Conservation (phyloP, 2,113 vertebrate genomes). For the Poeciliopsis retropinna region DNA sequence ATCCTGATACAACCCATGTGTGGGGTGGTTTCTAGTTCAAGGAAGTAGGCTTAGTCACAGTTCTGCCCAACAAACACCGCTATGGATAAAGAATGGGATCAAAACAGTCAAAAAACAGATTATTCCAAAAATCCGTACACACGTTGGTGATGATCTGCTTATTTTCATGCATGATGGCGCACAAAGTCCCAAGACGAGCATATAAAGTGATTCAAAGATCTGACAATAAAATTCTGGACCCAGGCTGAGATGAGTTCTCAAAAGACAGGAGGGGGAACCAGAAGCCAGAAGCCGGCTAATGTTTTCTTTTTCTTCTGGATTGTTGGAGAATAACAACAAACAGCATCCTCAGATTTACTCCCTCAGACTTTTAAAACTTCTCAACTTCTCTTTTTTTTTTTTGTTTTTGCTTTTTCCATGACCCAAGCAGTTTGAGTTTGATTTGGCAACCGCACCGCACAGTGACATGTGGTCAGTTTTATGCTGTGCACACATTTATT, state of each 20-base stretch:
- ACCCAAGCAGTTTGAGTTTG: constrained; percentile 4
- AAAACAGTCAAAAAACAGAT: neutral
- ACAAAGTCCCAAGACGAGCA: neutral
- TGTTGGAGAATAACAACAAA: neutral
- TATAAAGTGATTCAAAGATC: neutral
- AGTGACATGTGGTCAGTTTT: constrained; percentile 4
- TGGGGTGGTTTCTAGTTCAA: neutral
- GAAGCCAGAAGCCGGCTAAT: neutral
- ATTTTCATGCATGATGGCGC: neutral
- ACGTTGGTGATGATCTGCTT: neutral
- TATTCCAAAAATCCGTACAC: neutral
- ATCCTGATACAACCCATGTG: neutral
- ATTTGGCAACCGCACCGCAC: constrained; percentile 14
- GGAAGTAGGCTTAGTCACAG: neutral
- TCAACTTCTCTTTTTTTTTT: neutral
- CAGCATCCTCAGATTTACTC: neutral
- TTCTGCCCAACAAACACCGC: neutral
- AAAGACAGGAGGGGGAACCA: neutral
- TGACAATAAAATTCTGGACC: neutral
- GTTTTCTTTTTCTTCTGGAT: neutral
- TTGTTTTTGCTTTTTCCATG: neutral
- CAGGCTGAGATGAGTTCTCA: neutral
- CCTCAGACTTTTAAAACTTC: neutral
- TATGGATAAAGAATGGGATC: neutral
- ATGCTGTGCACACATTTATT: constrained; percentile 2